These are phyloP conservation scores for Rosalia funebris DNA, from an alignment of 2,888 invertebrate species.

Conservation along the genomic window DNA sequence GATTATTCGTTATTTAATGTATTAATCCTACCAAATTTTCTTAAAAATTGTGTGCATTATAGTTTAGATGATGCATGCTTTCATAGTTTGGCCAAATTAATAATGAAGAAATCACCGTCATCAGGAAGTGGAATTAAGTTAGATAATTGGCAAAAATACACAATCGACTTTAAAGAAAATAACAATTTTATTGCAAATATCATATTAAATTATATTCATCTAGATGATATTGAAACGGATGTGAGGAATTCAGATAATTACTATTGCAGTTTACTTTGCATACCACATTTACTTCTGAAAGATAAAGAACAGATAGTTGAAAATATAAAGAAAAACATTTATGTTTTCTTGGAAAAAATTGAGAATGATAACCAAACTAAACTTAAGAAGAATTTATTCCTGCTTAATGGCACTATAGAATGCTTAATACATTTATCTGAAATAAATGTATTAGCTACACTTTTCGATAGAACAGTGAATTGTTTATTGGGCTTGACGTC, in stretches of 20 bases:
- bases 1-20: constrained; percentile 77
- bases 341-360: constrained; percentile 31
- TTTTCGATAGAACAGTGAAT: constrained; percentile 64
- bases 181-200: constrained; percentile 63
- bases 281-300: constrained; percentile 67
- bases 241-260: constrained; percentile 63
- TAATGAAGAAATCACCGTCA: constrained; percentile 74
- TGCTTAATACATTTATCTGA: constrained; percentile 68
- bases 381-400: constrained; percentile 62
- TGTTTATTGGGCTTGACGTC: constrained; percentile 64
- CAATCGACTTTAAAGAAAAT: constrained; percentile 67
- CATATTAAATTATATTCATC: constrained; percentile 59
- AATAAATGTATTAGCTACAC: constrained; percentile 64
- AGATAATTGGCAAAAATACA: constrained; percentile 74
- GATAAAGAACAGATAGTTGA: constrained; percentile 54
- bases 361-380: constrained; percentile 5
- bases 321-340: constrained; percentile 36
- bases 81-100: constrained; percentile 72
- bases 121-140: constrained; percentile 70
- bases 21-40: constrained; percentile 74
- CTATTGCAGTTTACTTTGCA: constrained; percentile 66
- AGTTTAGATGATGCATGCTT: constrained; percentile 69
- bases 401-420: constrained; percentile 70
- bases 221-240: constrained; percentile 60
- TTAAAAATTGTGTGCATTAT: constrained; percentile 69